Evolutionary conservation across 1,140 invertebrate genomes (phyloP).

Genomic region (Catajapyx aquilonaris): DNA sequence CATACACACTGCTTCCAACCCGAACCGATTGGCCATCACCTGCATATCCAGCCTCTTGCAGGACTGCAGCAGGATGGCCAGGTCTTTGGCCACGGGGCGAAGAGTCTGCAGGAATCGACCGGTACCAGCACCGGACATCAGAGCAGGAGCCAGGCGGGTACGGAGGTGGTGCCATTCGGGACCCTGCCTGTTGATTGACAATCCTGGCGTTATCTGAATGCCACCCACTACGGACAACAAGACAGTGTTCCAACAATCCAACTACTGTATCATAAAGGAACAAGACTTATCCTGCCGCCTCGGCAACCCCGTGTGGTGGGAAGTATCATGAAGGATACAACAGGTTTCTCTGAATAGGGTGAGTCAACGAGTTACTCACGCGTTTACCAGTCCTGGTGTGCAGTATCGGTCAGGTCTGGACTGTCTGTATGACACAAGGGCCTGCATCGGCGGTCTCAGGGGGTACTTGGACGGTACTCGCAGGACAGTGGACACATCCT

Average conservation of each 20-base stretch:
- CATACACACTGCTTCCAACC: slow-evolving; percentile 39
- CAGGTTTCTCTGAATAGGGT: too few relatives aligned
- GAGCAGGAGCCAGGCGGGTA: slow-evolving; percentile 43
- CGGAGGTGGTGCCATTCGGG: slow-evolving; percentile 55
- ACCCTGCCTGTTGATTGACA: slow-evolving; percentile 42
- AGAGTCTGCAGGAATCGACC: slow-evolving; percentile 51
- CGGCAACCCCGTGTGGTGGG: too few relatives aligned
- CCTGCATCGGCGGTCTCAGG: slow-evolving; percentile 57
- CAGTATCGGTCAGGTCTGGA: slow-evolving; percentile 55
- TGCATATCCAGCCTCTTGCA: slow-evolving; percentile 1
- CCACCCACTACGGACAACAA: too few relatives aligned
- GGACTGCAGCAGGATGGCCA: background rate
- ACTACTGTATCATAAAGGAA: too few relatives aligned
- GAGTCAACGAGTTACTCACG: too few relatives aligned
- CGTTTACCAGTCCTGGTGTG: slow-evolving; percentile 55
- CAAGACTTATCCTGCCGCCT: too few relatives aligned
- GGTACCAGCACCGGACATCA: slow-evolving; percentile 55
- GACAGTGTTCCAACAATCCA: too few relatives aligned
- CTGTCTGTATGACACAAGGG: slow-evolving; percentile 50
- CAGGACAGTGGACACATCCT: slow-evolving; percentile 55
- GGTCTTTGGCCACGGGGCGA: slow-evolving; percentile 30
- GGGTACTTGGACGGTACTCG: slow-evolving; percentile 44
- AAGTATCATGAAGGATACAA: too few relatives aligned
- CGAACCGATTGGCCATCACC: background rate
- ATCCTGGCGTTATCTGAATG: too few relatives aligned